Conservation (phyloP, 2,113 vertebrate genomes). For the western clawed frog (Xenopus tropicalis) region UCB_Xtro_10.0 CM004450.2:65196501-65197000, state of each 20-base stretch:
- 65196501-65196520: too few species aligned
- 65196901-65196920: conserved; percentile 24
- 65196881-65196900: conserved; percentile 40
- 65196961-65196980: conserved; percentile 16
- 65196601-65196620: conserved; percentile 1
- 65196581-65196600: too few species aligned
- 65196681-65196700: conserved; percentile 60
- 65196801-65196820: conserved; percentile 89
- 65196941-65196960: conserved; percentile 14
- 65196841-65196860: conserved; percentile 81
- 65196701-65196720: conserved; percentile 64
- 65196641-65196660: not conserved
- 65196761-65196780: conserved; percentile 95
- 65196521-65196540: not conserved
- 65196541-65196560: too few species aligned
- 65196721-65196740: conserved; percentile 64
- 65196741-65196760: conserved; percentile 90
- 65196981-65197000: not conserved
- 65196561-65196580: too few species aligned
- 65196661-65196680: conserved; percentile 39
- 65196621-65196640: not conserved
- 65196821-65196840: conserved; percentile 79
- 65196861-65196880: conserved; percentile 60
- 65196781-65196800: conserved; percentile 91
- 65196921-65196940: conserved; percentile 4